phyloP scores from a whole-genome alignment of 2,113 vertebrate species.

The Pogonocichla stellata region DNA sequence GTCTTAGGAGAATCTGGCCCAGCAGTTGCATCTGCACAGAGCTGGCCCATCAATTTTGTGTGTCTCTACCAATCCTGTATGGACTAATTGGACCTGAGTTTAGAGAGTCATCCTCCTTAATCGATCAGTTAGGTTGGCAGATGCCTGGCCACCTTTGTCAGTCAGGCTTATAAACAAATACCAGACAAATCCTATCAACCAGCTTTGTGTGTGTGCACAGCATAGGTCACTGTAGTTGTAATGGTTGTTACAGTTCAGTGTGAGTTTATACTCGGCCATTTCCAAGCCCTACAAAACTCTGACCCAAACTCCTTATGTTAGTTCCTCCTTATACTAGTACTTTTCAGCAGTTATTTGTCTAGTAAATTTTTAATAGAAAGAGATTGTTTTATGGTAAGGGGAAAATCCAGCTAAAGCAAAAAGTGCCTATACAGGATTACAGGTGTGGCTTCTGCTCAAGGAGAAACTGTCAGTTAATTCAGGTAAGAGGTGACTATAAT shows the following conservation, averaged over 20 bases:
- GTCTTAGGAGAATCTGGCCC: background rate
- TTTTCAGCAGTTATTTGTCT: background rate
- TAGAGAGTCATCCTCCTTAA: background rate
- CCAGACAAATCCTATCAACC: background rate
- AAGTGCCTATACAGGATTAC: background rate
- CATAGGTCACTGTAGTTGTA: background rate
- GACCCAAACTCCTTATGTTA: background rate
- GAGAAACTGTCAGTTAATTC: background rate
- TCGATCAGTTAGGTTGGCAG: background rate
- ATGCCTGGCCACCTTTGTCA: background rate
- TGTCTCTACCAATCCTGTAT: background rate
- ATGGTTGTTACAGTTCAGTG: background rate
- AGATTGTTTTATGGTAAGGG: background rate
- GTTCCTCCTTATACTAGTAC: background rate
- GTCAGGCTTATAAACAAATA: background rate
- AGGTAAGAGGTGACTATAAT: background rate
- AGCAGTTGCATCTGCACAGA: background rate
- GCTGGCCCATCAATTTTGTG: background rate
- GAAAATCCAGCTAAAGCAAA: background rate
- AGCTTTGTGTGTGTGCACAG: background rate
- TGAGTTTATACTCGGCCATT: background rate
- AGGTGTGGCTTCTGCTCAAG: background rate
- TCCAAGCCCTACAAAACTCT: background rate
- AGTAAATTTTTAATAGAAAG: background rate
- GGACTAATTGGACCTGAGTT: background rate